Evolutionary conservation across 1,140 invertebrate species (phyloP), one percentile per base, ranked within the genome.

Genomic region (Drosophila dunni): DNA sequence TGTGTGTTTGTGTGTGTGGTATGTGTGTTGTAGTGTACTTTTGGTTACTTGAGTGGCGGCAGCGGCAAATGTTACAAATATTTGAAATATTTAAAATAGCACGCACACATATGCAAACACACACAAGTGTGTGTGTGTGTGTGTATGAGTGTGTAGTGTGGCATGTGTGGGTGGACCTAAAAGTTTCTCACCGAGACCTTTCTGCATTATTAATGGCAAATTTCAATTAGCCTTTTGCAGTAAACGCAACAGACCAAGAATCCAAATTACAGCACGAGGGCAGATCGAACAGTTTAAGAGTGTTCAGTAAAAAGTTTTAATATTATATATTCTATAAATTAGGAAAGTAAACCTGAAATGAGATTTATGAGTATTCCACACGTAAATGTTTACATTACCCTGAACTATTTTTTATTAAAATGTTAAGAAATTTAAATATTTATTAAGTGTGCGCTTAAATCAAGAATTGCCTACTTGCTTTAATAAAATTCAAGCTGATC

Each of bases 171-270:
- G 79, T 82, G 79, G 75, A 62, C 76, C 83, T 46, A 79, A 86
- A 86, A 86, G 79, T 86, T 86, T 86, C 82, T 79, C 79, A 82
- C 79, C 78, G 83, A 88, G 72, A 82, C 82, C 82, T 86, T 86
- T 86, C 88, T 86, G 79, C 82, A 86, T 86, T 86, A 86, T 86
- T 86, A 86, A 86, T 88, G 79, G 79, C 82, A 86, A 86, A 82
- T 85, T 85, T 85, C 82, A 85, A 85, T 85, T 85, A 85, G 82
- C 82, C 82, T 86, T 86, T 86, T 86, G 75, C 79, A 73, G 75
- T 84, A 84, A 80, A 83, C 77, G 81, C 80, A 81, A 77, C 78
- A 74, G 78, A 79, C 71, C 66, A 64, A 61, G 65, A 74, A 74
- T 62, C 36, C 71, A 62, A 74, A 74, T 74, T 74, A 69, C 71